Evolutionary conservation across 37 sponge, comb jelly and placozoan species (phyloP).

Genomic region (Cladorhizidae sp.): DNA sequence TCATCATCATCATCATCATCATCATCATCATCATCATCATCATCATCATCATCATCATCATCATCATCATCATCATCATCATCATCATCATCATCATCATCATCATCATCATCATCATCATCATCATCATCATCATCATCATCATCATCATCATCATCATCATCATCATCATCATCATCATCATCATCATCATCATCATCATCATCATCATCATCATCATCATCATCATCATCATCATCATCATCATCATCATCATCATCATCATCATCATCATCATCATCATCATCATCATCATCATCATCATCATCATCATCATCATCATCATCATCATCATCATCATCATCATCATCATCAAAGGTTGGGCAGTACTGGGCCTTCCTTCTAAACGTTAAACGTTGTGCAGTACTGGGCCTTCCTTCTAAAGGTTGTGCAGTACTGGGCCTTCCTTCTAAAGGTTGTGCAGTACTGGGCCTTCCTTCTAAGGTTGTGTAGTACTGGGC

Average conservation of each 20-base stretch:
- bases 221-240: neutral
- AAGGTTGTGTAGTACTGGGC: too few relatives aligned
- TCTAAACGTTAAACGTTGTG: too few relatives aligned
- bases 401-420: too few relatives aligned
- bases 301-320: neutral
- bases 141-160: neutral
- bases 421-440: too few relatives aligned
- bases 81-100: neutral
- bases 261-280: neutral
- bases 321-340: conserved; percentile 4
- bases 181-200: neutral
- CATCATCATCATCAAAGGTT: conserved; percentile 1
- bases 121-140: neutral
- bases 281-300: conserved; percentile 2
- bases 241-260: neutral
- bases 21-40: conserved; percentile 2
- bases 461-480: too few relatives aligned
- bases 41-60: conserved; percentile 2
- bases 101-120: neutral
- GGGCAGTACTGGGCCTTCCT: too few relatives aligned
- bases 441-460: too few relatives aligned
- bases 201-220: neutral
- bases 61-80: neutral
- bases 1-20: conserved; percentile 2
- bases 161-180: conserved; percentile 4